These are phyloP conservation scores for Hoplostethus atlanticus DNA, from an alignment of 2,797 vertebrate genomes.

Conservation along the genomic window DNA sequence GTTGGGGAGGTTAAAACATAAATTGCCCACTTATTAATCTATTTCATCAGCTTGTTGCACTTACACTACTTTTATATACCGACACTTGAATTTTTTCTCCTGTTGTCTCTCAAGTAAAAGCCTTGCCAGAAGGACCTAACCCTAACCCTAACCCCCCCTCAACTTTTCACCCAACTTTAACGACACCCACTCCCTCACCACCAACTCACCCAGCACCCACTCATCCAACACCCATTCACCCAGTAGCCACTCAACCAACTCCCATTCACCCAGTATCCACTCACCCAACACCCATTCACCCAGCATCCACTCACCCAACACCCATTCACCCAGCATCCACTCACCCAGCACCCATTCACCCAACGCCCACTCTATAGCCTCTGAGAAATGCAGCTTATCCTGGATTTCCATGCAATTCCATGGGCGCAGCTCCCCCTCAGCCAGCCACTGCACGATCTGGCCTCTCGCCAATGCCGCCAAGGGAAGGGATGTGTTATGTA, in stretches of 20 bases:
- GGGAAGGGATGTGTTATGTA: slow-evolving; percentile 32
- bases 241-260: too few relatives aligned
- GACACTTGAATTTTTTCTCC: too few relatives aligned
- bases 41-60: too few relatives aligned
- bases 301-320: neutral
- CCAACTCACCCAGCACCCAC: too few relatives aligned
- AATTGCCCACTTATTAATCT: too few relatives aligned
- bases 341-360: neutral
- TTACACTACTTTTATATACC: too few relatives aligned
- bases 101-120: too few relatives aligned
- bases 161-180: too few relatives aligned
- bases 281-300: neutral
- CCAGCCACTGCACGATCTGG: slow-evolving; percentile 18
- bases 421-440: slow-evolving; percentile 4
- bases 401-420: slow-evolving; percentile 28
- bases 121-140: too few relatives aligned
- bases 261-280: neutral
- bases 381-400: slow-evolving; percentile 32
- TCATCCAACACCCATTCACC: slow-evolving; percentile 1
- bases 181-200: too few relatives aligned
- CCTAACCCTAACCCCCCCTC: too few relatives aligned
- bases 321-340: neutral
- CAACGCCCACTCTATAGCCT: neutral
- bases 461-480: slow-evolving; percentile 3
- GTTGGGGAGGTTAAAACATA: too few relatives aligned